Base-by-base conservation (phyloP, 2,888 invertebrate genomes). In the Mythimna impura region DNA sequence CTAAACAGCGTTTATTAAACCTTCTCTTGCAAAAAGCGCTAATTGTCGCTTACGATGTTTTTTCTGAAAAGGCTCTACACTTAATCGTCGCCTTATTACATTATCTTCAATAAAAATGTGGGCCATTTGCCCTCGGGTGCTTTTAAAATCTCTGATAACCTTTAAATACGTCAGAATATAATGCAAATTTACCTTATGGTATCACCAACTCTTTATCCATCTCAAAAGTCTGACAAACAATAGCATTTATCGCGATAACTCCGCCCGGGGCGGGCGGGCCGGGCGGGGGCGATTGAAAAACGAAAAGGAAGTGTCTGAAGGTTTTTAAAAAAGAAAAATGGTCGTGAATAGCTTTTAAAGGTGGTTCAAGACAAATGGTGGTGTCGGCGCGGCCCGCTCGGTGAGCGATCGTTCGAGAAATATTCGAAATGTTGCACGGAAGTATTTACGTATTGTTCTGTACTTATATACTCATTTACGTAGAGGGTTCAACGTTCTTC, bases 291-390 rank as follows among this genome's bases (percentile, higher is more conserved):
- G 94, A 96, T 96, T 96, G 96, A 96, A 96, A 96, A 96, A 95
- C 95, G 95, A 94, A 95, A 92, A 94, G 93, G 94, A 94, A 93
- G 91, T 93, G 95, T 95, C 96, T 94, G 91, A 94, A 94, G 95
- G 96, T 95, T 96, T 95, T 95, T 94, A 96, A 96, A 94, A 92
- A 95, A 96, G 96, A 96, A 91, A 94, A 95, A 96, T 95, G 96
- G 93, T 92, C 89, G 91, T 91, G 95, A 94, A 96, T 95, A 94
- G 95, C 96, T 94, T 95, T 95, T 95, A 94, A 95, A 95, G 96
- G 96, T 95, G 94, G 91, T 90, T 80, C 89, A 90, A 95, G 95
- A 95, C 95, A 94, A 96, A 96, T 95, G 95, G 92, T 92, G 74
- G 87, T 86, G 93, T 87, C 85, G 89, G 80, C 87, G 88, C 79